Percentiles rank a stretch among this genome's conserved stretches.
Evolutionary conservation across 2,888 invertebrate species (phyloP).

Genomic region (Yponomeuta sedellus): DNA sequence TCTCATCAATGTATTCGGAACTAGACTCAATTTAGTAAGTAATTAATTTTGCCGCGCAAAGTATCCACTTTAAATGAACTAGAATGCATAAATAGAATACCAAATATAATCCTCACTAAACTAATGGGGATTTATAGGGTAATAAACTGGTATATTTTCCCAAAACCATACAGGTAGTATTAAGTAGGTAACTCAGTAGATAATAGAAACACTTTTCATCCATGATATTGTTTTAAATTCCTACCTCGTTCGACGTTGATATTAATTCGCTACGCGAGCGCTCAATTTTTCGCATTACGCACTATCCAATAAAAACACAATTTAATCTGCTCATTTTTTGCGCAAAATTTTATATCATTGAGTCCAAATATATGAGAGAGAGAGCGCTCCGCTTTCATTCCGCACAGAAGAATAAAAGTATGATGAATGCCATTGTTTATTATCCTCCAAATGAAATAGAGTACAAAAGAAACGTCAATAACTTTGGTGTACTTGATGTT

Average conservation of each 20-base stretch:
- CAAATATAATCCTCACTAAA: conserved; percentile 74
- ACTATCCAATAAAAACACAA: conserved; percentile 70
- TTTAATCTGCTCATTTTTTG: conserved; percentile 76
- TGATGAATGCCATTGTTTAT: neutral
- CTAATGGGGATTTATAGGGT: conserved; percentile 58
- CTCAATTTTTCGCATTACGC: conserved; percentile 75
- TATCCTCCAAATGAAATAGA: neutral
- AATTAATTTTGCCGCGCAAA: conserved; percentile 72
- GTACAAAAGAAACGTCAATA: neutral
- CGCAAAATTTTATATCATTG: conserved; percentile 72
- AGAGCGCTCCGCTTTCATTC: neutral
- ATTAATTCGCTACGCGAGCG: conserved; percentile 62
- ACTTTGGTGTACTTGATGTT: neutral
- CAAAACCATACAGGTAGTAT: too few species aligned
- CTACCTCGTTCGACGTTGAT: conserved; percentile 40
- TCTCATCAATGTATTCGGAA: conserved; percentile 39
- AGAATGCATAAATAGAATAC: conserved; percentile 42
- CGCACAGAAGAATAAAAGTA: neutral
- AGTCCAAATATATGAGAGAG: conserved; percentile 59
- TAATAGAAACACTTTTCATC: neutral
- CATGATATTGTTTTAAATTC: conserved; percentile 25
- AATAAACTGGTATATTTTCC: too few species aligned
- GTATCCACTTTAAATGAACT: conserved; percentile 65
- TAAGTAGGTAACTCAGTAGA: too few species aligned
- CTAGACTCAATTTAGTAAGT: conserved; percentile 62